Percentiles rank a stretch among this genome's conserved stretches.
phyloP scores from a whole-genome alignment of 2,797 vertebrate species.

The Strix occidentalis region DNA sequence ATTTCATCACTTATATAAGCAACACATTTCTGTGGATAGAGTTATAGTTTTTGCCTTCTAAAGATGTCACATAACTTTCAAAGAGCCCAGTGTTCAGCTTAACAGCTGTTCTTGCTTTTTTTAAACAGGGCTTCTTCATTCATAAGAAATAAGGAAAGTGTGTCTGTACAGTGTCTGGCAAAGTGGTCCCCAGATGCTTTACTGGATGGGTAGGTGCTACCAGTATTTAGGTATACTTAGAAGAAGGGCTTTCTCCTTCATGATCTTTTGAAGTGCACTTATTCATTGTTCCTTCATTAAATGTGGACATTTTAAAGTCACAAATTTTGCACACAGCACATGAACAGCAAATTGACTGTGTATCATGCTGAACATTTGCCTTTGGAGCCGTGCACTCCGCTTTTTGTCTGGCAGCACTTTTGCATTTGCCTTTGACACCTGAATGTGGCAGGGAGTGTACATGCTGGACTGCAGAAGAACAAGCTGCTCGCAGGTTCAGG shows the following conservation, averaged over 20 bases:
- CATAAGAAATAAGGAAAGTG: background rate
- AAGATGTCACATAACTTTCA: conserved; percentile 42
- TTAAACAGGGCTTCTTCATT: conserved; percentile 11
- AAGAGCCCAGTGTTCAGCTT: conserved; percentile 25
- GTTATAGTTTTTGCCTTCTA: background rate
- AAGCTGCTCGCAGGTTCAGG: background rate
- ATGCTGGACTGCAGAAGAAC: background rate
- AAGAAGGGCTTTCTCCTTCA: background rate
- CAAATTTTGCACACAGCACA: background rate
- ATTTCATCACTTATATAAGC: conserved; percentile 10
- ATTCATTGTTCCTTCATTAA: background rate
- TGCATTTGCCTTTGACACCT: background rate
- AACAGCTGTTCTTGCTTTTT: conserved; percentile 52
- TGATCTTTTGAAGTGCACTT: background rate
- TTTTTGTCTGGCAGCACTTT: background rate
- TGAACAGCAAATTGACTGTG: background rate
- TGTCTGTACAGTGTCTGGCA: background rate
- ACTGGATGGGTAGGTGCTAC: background rate
- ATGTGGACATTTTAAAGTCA: background rate
- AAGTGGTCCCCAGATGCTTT: background rate
- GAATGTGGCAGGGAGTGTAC: background rate
- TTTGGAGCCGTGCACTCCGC: background rate
- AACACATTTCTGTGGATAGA: conserved; percentile 16
- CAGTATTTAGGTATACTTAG: background rate
- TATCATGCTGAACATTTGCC: background rate